Evolutionary conservation across 2,113 vertebrate genomes (phyloP), one percentile per base, ranked within the genome.

Genomic region (Phalacrocorax brasilianus): DNA sequence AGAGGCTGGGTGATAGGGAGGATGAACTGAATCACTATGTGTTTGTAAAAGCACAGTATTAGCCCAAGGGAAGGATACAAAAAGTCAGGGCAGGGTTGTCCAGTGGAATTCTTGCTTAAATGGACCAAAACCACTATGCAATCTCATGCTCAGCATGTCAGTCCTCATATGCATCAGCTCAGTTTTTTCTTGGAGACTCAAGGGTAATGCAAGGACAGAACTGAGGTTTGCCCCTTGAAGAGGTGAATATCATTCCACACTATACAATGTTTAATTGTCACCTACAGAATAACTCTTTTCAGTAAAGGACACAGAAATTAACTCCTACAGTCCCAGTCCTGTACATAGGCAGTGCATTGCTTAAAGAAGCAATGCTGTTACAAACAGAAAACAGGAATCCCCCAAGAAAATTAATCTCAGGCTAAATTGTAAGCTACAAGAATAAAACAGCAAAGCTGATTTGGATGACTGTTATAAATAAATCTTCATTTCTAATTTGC

Each of bases 381-480:
- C 0, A 3, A 73, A 62, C 74, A 82, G 84, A 95, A 89, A 95
- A 55, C 14, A 5, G 9, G 49, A 96, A 94, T 96, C 80, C 84
- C 89, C 28, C 35, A 87, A 86, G 65, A 92, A 96, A 93, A 72
- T 53, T 81, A 95, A 95, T 71, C 91, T 49, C 66, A 4, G 78
- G 81, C 59, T 96, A 50, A 96, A 85, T 75, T 73, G 52, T 72
- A 92, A 97, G 95, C 88, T 77, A 94, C 67, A 81, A 58, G 80
- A 93, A 90, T 89, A 97, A 97, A 88, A 26, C 84, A 96, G 75
- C 91, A 98, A 98, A 97, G 97, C 95, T 97, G 95, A 91, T 97
- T 97, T 95, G 80, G 72, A 27, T 56, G 82, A 93, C 91, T 78
- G 73, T 74, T 53, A 73, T 12, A 88, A 95, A 95, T 59, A 92